Conservation (phyloP, 2,888 invertebrate species). For the Pelosia muscerda region DNA sequence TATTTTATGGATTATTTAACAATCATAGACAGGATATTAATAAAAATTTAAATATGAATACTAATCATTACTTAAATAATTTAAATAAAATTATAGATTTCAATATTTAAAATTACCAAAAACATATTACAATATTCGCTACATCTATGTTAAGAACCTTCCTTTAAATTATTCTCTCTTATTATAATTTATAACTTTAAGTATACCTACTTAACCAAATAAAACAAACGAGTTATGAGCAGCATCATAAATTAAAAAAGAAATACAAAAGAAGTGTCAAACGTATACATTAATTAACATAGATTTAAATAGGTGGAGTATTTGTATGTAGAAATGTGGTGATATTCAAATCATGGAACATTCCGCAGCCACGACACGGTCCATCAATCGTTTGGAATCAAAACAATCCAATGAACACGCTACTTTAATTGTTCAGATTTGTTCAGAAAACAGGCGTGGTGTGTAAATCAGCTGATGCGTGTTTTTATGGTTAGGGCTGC, state of each 20-base stretch:
- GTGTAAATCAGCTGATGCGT: slow-evolving; percentile 77
- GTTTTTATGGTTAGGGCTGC: slow-evolving; percentile 51
- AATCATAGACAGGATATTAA: background rate
- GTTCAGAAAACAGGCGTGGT: slow-evolving; percentile 76
- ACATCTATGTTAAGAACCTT: slow-evolving; percentile 21
- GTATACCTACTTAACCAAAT: slow-evolving; percentile 27
- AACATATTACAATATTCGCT: background rate
- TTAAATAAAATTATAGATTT: background rate
- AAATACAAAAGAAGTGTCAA: slow-evolving; percentile 46
- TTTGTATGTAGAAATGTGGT: slow-evolving; percentile 40
- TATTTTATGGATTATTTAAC: background rate
- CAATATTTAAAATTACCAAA: slow-evolving; percentile 1
- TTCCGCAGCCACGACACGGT: slow-evolving; percentile 48
- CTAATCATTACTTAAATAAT: slow-evolving; percentile 15
- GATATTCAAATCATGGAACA: slow-evolving; percentile 52
- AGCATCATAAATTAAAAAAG: slow-evolving; percentile 38
- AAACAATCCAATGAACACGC: slow-evolving; percentile 84
- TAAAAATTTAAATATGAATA: background rate
- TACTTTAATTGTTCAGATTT: slow-evolving; percentile 81
- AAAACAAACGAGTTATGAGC: slow-evolving; percentile 36
- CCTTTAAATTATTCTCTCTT: slow-evolving; percentile 31
- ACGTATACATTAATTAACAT: slow-evolving; percentile 46
- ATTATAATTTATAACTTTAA: slow-evolving; percentile 34
- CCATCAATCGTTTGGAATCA: slow-evolving; percentile 79
- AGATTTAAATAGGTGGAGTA: slow-evolving; percentile 35